phyloP scores from a whole-genome alignment of 2,888 invertebrate species.

The Drosophila paranaensis region DNA sequence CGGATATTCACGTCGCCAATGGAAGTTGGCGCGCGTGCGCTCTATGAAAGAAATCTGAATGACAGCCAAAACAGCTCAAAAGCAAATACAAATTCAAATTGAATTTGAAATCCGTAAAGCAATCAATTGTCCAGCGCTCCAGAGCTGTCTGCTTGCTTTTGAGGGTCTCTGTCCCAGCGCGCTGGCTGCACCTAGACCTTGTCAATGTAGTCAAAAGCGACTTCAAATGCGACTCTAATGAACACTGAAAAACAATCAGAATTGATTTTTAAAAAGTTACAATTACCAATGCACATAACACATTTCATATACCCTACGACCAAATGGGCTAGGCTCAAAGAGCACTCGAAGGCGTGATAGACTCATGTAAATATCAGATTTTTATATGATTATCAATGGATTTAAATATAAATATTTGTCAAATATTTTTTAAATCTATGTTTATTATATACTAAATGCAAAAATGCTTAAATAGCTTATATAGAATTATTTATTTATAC shows the following conservation, averaged over 20 bases:
- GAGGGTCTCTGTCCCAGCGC: slow-evolving; percentile 29
- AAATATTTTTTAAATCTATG: neutral
- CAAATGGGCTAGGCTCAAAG: neutral
- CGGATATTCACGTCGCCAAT: slow-evolving; percentile 48
- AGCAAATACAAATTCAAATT: slow-evolving; percentile 63
- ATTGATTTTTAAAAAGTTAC: slow-evolving; percentile 63
- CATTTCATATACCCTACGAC: slow-evolving; percentile 27
- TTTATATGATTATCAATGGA: too few relatives aligned
- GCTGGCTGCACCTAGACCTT: slow-evolving; percentile 81
- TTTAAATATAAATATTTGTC: neutral
- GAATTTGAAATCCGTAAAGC: slow-evolving; percentile 54
- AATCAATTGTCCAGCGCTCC: slow-evolving; percentile 73
- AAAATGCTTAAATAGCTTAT: neutral
- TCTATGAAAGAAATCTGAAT: slow-evolving; percentile 68
- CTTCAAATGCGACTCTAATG: slow-evolving; percentile 63
- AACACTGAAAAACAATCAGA: slow-evolving; percentile 65
- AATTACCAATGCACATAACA: slow-evolving; percentile 54
- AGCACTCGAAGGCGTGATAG: too few relatives aligned
- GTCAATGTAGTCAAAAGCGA: slow-evolving; percentile 71
- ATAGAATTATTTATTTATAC: neutral
- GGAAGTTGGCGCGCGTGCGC: slow-evolving; percentile 54
- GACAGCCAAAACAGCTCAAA: slow-evolving; percentile 58
- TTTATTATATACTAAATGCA: neutral
- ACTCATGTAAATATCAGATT: too few relatives aligned
- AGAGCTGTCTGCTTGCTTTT: slow-evolving; percentile 35